Conservation (phyloP, 2,113 vertebrate genomes). For the Rhombomys opimus region DNA sequence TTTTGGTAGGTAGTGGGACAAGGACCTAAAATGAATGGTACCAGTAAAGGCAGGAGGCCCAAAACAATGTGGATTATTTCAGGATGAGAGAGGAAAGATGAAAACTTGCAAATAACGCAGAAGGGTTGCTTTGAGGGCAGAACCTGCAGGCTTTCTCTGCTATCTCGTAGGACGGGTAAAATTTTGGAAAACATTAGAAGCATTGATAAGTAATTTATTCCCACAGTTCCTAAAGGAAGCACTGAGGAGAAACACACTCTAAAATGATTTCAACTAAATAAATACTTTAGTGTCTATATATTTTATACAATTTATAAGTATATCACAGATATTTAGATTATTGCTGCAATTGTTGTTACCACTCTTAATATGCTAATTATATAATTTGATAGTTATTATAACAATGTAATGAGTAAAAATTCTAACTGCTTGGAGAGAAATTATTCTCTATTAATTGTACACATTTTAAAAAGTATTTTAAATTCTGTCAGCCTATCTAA, state of each 20-base stretch:
- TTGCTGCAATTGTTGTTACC: neutral
- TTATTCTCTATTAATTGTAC: neutral
- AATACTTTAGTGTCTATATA: neutral
- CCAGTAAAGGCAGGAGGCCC: neutral
- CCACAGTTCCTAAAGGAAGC: neutral
- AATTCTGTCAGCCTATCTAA: neutral
- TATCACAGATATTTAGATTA: neutral
- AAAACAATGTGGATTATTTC: neutral
- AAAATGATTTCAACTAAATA: neutral
- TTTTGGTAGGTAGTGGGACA: neutral
- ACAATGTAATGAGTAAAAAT: slow-evolving; percentile 23
- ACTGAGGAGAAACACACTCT: slow-evolving; percentile 13
- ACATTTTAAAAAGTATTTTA: slow-evolving; percentile 4
- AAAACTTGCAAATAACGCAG: neutral
- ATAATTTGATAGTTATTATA: neutral
- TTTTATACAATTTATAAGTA: neutral
- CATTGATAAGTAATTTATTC: slow-evolving; percentile 33
- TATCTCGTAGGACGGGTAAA: neutral
- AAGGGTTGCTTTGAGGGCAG: neutral
- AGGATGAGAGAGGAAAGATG: neutral
- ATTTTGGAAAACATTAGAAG: slow-evolving; percentile 33
- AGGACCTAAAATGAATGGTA: neutral
- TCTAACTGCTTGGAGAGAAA: slow-evolving; percentile 1
- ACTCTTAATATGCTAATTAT: neutral
- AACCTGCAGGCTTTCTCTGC: neutral